Base-by-base conservation (phyloP, 2,888 invertebrate species). In the Nyleta sp. region DNA sequence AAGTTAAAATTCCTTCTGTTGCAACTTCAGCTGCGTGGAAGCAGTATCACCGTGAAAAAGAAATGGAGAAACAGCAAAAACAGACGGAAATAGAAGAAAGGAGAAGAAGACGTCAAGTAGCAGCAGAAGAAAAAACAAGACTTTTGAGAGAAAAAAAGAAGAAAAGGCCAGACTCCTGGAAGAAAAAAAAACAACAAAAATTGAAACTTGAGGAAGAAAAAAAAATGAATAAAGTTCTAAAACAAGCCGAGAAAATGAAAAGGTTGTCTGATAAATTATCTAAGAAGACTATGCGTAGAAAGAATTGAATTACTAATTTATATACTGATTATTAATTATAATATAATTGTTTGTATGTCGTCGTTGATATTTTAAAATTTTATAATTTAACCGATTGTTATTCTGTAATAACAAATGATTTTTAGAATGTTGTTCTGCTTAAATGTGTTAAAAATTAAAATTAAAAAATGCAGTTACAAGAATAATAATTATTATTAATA, bases 1-100 rank as follows among this genome's bases (percentile, higher is more conserved):
- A 52, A 52, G 31, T 13, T 10, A 62, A 33, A 42, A 24, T 65
- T 8, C 50, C 42, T 6, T 42, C 65, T 8, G 65, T 65, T 28
- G 65, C 65, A 20, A 22, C 50, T 24, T 50, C 52, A 20, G 50
- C 28, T 22, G 52, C 20, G 1, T 65, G 52, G 65, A 52, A 35
- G 17, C n/a, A 22, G 38, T 65, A 52, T n/a, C 35, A 65, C 17
- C 11, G 28, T 11, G 28, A 35, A 6, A 65, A 65, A 11, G 40
- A 65, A 65, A 46, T 17, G n/a, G 60, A 60, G 42, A 60, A 60
- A 13, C 15, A 60, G 17, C 13, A 15, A 17, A 24, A 46, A 20
- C 60, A 60, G 24, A 1, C 15, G n/a, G 46, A 60, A 33, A n/a
- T 60, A 4, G 46, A 60, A 33, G 8, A 60, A 31, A 31, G 46